phyloP scores from a whole-genome alignment of 2,797 vertebrate species.

The Toxotes lorentzi region DNA sequence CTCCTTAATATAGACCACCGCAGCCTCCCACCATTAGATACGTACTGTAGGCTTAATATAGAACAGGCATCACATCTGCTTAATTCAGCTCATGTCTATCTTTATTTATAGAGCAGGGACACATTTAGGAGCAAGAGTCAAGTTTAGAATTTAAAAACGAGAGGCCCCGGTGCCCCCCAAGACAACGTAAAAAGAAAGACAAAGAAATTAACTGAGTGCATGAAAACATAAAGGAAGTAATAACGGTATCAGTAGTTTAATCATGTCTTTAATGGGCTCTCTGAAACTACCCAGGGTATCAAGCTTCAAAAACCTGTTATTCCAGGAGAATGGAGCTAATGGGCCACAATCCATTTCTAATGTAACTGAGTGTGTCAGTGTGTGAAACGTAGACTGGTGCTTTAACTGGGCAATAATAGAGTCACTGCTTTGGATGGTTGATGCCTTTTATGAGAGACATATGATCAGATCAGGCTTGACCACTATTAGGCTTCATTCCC shows the following conservation, averaged over 20 bases:
- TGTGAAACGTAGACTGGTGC: slow-evolving; percentile 63
- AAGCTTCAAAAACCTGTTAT: slow-evolving; percentile 44
- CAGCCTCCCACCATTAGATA: slow-evolving; percentile 48
- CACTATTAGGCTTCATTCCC: slow-evolving; percentile 10
- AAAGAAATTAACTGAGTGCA: not conserved
- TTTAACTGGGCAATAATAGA: slow-evolving; percentile 64
- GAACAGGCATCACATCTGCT: slow-evolving; percentile 57
- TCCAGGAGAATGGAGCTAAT: slow-evolving; percentile 51
- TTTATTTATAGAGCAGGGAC: slow-evolving; percentile 55
- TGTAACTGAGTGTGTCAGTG: slow-evolving; percentile 60
- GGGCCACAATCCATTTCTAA: slow-evolving; percentile 38
- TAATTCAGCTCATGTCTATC: slow-evolving; percentile 41
- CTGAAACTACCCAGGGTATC: slow-evolving; percentile 29
- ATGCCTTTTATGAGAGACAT: slow-evolving; percentile 50
- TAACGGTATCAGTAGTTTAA: slow-evolving; percentile 32
- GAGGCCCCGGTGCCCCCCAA: not conserved
- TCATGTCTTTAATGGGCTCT: slow-evolving; percentile 36
- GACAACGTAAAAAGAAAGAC: slow-evolving; percentile 29
- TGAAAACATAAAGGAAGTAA: slow-evolving; percentile 11
- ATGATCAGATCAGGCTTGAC: slow-evolving; percentile 56
- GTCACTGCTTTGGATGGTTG: slow-evolving; percentile 50
- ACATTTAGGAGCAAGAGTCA: slow-evolving; percentile 39
- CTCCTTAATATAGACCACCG: slow-evolving; percentile 69
- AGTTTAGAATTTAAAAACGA: slow-evolving; percentile 27
- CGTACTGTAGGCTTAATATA: slow-evolving; percentile 63